Evolutionary conservation across 2,888 invertebrate genomes (phyloP), one percentile per base, ranked within the genome.

Genomic region (Xanthia icteritia): DNA sequence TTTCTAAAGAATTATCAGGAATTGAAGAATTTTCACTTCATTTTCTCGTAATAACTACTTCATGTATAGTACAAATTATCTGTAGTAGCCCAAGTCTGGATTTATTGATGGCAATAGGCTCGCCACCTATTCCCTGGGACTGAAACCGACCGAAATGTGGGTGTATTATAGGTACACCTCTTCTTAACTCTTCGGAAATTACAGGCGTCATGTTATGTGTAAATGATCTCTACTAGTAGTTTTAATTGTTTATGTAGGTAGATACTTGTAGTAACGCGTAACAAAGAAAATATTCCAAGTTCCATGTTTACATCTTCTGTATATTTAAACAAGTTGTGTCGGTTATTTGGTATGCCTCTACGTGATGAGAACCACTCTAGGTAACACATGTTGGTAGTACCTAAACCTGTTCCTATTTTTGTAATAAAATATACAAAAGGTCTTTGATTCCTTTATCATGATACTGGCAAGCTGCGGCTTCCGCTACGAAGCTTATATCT

Each of bases 251-350:
- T 31, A 56, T 56, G n/a, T 11, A 54, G n/a, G 9, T 13, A 20
- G 13, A 20, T 68, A 20, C 13, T 17, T 11, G 9, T 39, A 17
- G 17, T 23, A 48, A 42, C 8, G 27, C 27, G 15, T 42, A 15
- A 15, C 6, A 67, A 68, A 61, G n/a, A 76, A 68, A 66, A 85
- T 48, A 66, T 76, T 72, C 8, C 20, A 65, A n/a, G 60, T 84
- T 66, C 72, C 51, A 42, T 15, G 11, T 74, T 69, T 36, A 48
- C 9, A 65, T 48, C n/a, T 56, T 69, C 2, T 74, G 54, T 70
- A 72, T 86, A 75, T 83, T 86, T 75, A 69, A 77, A 70, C 65
- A 72, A 56, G 48, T 58, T 65, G 73, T 56, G 67, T 73, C 23
- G 31, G 51, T 65, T 65, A 15, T 70, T 73, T 73, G 58, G 56